These are phyloP conservation scores for Diglossa cyanea DNA, from an alignment of 2,797 vertebrate species.

Conservation along the genomic window DNA sequence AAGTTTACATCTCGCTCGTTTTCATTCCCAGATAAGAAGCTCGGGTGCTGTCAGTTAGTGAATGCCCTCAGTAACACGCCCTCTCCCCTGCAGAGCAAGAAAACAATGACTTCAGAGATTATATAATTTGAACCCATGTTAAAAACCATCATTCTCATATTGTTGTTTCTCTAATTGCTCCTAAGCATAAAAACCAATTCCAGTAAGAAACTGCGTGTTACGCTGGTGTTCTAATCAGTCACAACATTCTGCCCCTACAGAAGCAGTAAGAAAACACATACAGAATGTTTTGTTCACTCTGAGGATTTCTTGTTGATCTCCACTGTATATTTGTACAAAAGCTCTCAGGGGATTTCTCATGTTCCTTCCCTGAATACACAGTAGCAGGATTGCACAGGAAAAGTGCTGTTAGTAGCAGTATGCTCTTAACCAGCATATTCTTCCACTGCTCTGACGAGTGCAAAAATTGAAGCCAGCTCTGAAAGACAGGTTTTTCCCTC, in stretches of 20 bases:
- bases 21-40: slow-evolving; percentile 2
- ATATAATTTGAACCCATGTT: not conserved
- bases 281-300: slow-evolving; percentile 55
- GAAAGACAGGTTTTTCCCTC: slow-evolving; percentile 13
- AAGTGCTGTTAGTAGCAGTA: not conserved
- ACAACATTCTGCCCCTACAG: slow-evolving; percentile 26
- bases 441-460: not conserved
- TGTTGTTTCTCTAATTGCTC: not conserved
- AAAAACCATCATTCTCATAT: not conserved
- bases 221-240: not conserved
- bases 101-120: slow-evolving; percentile 27
- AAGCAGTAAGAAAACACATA: slow-evolving; percentile 56
- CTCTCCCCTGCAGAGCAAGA: not conserved
- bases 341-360: slow-evolving; percentile 47
- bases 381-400: slow-evolving; percentile 40
- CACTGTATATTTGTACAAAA: slow-evolving; percentile 61
- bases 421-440: not conserved
- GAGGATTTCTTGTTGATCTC: slow-evolving; percentile 65
- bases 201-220: not conserved
- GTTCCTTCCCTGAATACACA: slow-evolving; percentile 55
- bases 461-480: not conserved
- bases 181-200: not conserved
- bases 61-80: not conserved
- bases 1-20: not conserved
- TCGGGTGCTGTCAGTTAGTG: not conserved